A percentile compares a stretch with the other conserved stretches of the same genome.
Conservation (phyloP, 2,113 vertebrate genomes). For the Pelecanoides urinatrix region DNA sequence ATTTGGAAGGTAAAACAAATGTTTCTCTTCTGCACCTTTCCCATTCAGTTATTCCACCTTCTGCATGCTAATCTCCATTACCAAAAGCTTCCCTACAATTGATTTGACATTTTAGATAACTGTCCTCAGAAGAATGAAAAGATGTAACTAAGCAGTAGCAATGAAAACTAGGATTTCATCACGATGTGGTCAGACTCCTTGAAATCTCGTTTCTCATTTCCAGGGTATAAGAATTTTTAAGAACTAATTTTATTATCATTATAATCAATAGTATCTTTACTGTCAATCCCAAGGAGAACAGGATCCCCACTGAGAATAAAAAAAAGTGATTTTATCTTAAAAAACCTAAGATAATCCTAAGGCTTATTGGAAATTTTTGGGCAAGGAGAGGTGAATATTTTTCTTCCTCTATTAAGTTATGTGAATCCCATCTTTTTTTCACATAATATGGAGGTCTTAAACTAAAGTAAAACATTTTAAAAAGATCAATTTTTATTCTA, state of each 20-base stretch:
- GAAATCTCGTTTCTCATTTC: background rate
- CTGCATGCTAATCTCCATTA: background rate
- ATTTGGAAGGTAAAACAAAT: background rate
- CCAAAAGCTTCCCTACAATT: background rate
- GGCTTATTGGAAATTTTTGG: background rate
- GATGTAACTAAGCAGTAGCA: background rate
- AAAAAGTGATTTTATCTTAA: background rate
- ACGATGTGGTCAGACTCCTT: background rate
- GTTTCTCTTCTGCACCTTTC: background rate
- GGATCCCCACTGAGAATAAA: background rate
- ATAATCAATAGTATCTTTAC: background rate
- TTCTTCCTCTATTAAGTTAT: background rate
- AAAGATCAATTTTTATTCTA: slow-evolving; percentile 40
- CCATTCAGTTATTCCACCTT: background rate
- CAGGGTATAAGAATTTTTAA: background rate
- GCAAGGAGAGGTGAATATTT: background rate
- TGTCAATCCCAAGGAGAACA: background rate
- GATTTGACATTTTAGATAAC: background rate
- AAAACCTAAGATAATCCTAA: background rate
- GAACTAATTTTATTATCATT: background rate
- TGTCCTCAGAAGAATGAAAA: background rate
- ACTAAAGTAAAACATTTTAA: background rate
- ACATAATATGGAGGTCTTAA: slow-evolving; percentile 3
- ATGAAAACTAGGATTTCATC: background rate
- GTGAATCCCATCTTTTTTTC: background rate